A percentile compares a stretch with the other conserved stretches of the same genome.
Conservation (phyloP, 2,888 invertebrate genomes). For the Strigamia maritima region DNA sequence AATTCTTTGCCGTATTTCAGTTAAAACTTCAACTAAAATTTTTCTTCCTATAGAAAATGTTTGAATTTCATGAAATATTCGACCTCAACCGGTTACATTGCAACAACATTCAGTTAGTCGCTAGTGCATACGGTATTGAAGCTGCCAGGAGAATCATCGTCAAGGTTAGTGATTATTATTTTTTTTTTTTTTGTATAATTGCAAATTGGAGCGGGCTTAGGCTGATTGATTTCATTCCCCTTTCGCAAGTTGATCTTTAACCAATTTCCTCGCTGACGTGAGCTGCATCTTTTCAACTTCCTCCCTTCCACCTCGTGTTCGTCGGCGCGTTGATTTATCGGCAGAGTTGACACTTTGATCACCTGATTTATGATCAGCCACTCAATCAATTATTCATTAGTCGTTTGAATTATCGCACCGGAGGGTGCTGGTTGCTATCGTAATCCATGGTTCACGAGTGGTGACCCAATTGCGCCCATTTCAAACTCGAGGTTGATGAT, state of each 20-base stretch:
- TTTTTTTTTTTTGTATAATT: constrained; percentile 31
- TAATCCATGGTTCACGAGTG: constrained; percentile 18
- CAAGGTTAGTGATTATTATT: constrained; percentile 58
- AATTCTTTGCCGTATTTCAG: not conserved
- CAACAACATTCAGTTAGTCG: constrained; percentile 90
- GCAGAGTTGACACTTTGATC: constrained; percentile 16
- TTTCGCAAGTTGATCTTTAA: constrained; percentile 12
- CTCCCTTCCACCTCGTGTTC: not conserved
- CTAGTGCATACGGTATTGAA: constrained; percentile 90
- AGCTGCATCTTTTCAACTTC: not conserved
- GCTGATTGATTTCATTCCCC: constrained; percentile 8
- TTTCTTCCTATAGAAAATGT: constrained; percentile 66
- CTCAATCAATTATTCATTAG: constrained; percentile 34
- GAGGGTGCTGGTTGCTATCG: constrained; percentile 21
- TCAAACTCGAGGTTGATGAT: not conserved
- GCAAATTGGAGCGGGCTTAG: constrained; percentile 1
- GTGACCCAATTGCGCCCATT: constrained; percentile 15
- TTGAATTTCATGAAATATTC: constrained; percentile 70
- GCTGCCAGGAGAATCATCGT: constrained; percentile 87
- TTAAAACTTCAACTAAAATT: not conserved
- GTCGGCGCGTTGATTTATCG: constrained; percentile 24
- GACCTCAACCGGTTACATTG: constrained; percentile 80
- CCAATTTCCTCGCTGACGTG: constrained; percentile 17
- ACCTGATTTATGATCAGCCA: constrained; percentile 34
- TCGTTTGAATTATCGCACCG: constrained; percentile 22